Conservation (phyloP, 2,888 invertebrate species). For the Diaprepes abbreviatus region DNA sequence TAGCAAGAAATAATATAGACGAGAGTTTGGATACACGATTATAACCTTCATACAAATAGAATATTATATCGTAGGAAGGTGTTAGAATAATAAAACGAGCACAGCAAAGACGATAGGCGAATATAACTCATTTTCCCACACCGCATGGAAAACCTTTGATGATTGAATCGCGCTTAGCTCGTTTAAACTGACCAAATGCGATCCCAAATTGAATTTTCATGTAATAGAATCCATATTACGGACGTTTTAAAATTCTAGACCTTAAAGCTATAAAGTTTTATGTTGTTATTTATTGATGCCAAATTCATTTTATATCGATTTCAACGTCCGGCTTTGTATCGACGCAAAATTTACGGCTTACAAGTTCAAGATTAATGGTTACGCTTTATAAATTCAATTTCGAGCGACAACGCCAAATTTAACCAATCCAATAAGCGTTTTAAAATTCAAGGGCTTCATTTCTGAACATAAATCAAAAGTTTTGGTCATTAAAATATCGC, state of each 20-base stretch:
- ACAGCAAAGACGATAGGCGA: too few species aligned
- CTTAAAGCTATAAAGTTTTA: conserved; percentile 1
- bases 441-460: conserved; percentile 31
- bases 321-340: conserved; percentile 25
- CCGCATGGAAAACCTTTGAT: too few species aligned
- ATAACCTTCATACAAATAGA: too few species aligned
- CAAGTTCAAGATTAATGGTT: conserved; percentile 38
- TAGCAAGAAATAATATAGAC: too few species aligned
- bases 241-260: conserved; percentile 9
- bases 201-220: too few species aligned
- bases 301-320: conserved; percentile 29
- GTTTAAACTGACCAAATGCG: too few species aligned
- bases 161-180: too few species aligned
- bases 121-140: too few species aligned
- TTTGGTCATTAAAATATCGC: conserved; percentile 16
- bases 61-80: too few species aligned
- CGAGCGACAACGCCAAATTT: conserved; percentile 38
- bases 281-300: conserved; percentile 12
- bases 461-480: conserved; percentile 31
- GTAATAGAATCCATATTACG: too few species aligned
- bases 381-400: conserved; percentile 36
- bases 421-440: conserved; percentile 35
- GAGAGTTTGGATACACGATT: too few species aligned
- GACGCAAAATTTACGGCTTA: conserved; percentile 34
- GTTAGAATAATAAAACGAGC: too few species aligned